These are phyloP conservation scores for Promerops cafer DNA, from an alignment of 2,113 vertebrate genomes.

Conservation along the genomic window DNA sequence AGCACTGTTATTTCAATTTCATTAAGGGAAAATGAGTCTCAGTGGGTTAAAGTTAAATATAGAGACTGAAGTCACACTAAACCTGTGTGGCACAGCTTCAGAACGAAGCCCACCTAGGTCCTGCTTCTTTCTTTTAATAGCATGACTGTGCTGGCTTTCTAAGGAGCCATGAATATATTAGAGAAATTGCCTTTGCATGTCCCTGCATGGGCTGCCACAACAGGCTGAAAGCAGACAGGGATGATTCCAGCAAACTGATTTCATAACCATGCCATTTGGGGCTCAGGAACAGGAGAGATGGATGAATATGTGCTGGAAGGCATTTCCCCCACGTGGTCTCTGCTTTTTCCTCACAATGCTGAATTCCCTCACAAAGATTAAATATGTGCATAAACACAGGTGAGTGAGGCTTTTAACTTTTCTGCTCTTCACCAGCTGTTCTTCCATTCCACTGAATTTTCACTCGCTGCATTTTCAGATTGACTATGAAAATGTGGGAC, in stretches of 20 bases:
- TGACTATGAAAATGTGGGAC: neutral
- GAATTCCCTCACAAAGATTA: neutral
- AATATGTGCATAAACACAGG: neutral
- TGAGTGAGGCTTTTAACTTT: neutral
- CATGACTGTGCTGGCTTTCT: neutral
- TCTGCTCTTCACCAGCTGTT: neutral
- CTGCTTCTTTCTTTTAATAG: neutral
- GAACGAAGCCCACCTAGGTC: neutral
- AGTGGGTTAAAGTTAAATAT: neutral
- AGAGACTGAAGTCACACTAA: neutral
- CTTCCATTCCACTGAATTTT: neutral
- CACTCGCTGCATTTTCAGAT: neutral
- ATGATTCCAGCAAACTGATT: neutral
- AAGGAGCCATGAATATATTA: neutral
- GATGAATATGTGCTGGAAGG: neutral
- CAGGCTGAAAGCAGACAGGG: neutral
- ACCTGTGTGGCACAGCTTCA: neutral
- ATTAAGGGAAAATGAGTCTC: neutral
- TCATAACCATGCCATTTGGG: neutral
- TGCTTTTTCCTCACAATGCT: neutral
- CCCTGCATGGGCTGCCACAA: neutral
- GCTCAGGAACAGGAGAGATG: neutral
- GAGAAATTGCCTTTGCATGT: neutral
- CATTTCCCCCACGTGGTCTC: neutral
- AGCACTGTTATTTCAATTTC: neutral